Base-by-base conservation (phyloP, 2,113 vertebrate species). In the Eulacestoma nigropectus region DNA sequence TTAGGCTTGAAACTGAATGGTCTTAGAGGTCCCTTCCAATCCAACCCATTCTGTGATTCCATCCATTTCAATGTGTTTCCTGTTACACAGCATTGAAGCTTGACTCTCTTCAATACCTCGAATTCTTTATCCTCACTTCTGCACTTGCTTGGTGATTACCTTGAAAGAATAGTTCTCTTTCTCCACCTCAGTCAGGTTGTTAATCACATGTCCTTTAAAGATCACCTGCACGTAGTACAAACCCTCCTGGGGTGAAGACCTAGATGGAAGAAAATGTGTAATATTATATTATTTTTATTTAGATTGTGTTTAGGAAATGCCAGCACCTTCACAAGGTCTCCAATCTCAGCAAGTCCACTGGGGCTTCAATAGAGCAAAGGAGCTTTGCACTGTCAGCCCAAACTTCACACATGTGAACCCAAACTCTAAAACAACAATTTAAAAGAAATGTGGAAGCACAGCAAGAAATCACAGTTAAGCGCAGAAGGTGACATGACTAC, bases 151-250 rank as follows among this genome's bases (percentile, higher is more conserved):
- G 14, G 11, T 16, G 9, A 29, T 85, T 95, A 97, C 97, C 97
- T 97, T 96, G 91, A 97, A 97, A 75, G 85, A 55, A n/a, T 6
- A 96, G 10, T 72, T 96, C 53, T 89, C 91, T 42, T 92, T 89
- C 42, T 77, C 69, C 57, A 29, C 33, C 3, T 57, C 83, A 32
- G 76, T 84, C 49, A 67, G 26, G 47, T 74, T 88, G 26, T 73
- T 96, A 53, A 97, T 59, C 25, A 92, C 53, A 6, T 3, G 39
- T 44, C 96, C 96, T 84, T 87, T 82, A 64, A 89, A 88, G 29
- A 26, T 73, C 70, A 97, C 88, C 16, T 96, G 84, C 67, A 97
- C 76, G 0, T 93, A 73, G 68, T 97, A 98, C 30, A 95, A 62
- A 39, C 64, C 83, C 27, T 97, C 96, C 59, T 55, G 64, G 7